A percentile compares a stretch with the other conserved stretches of the same genome.
Conservation (phyloP, 2,797 vertebrate genomes). For the Petrocephalus schoutedeni region DNA sequence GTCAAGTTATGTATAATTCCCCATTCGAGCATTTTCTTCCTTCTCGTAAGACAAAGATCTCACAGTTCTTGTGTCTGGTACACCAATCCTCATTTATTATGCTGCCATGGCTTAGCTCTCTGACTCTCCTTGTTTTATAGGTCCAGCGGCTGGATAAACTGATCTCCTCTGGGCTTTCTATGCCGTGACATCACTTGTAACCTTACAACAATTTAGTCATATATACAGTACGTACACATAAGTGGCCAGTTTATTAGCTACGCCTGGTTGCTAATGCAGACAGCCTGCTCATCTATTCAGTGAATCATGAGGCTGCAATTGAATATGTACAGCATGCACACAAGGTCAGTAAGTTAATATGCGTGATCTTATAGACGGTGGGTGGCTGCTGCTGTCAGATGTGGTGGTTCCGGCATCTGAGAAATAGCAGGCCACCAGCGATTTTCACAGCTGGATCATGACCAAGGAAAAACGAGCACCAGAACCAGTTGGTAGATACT, state of each 20-base stretch:
- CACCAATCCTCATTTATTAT: background rate
- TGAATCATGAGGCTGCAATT: background rate
- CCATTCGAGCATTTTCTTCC: background rate
- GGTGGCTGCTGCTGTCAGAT: background rate
- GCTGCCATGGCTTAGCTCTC: background rate
- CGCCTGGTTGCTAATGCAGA: background rate
- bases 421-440: background rate
- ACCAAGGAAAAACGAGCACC: background rate
- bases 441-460: background rate
- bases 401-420: background rate
- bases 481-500: background rate
- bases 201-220: background rate
- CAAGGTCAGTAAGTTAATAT: background rate
- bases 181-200: background rate
- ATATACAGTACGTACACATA: background rate
- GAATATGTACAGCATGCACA: background rate
- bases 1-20: slow-evolving; percentile 1
- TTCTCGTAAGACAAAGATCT: slow-evolving; percentile 26
- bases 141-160: background rate
- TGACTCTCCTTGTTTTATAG: background rate
- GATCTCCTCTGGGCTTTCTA: background rate
- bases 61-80: background rate
- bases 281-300: background rate
- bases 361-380: background rate
- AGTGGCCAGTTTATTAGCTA: background rate